A percentile compares a stretch with the other conserved stretches of the same genome.
Evolutionary conservation across 2,888 invertebrate species (phyloP).

Genomic region (Amorpha juglandis): DNA sequence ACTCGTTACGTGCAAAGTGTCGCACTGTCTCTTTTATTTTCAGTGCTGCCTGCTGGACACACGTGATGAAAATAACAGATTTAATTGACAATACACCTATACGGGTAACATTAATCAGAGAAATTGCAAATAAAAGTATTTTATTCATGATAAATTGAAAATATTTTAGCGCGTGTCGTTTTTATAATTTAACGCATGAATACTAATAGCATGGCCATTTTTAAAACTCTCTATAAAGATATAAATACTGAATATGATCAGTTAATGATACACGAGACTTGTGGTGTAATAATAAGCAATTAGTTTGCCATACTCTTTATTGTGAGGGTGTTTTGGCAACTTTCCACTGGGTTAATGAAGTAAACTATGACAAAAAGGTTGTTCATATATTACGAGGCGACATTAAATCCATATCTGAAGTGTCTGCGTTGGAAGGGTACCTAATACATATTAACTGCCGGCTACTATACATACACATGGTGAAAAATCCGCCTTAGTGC

Average conservation of each 20-base stretch:
- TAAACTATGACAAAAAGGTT: neutral
- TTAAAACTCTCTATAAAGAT: neutral
- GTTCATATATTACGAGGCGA: neutral
- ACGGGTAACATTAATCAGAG: slow-evolving; percentile 51
- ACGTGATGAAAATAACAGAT: slow-evolving; percentile 66
- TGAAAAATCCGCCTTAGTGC: too few species aligned
- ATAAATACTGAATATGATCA: neutral
- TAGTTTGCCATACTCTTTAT: neutral
- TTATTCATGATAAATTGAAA: slow-evolving; percentile 49
- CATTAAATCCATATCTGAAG: neutral
- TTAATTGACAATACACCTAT: slow-evolving; percentile 65
- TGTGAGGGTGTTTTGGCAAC: neutral
- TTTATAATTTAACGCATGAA: slow-evolving; percentile 19
- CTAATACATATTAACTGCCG: too few species aligned
- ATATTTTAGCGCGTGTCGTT: slow-evolving; percentile 26
- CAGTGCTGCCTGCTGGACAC: slow-evolving; percentile 28
- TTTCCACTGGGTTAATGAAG: neutral
- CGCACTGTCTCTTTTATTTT: slow-evolving; percentile 39
- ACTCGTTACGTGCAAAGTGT: slow-evolving; percentile 39
- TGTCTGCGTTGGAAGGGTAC: too few species aligned
- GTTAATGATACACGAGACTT: neutral
- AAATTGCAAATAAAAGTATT: slow-evolving; percentile 58
- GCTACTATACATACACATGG: too few species aligned
- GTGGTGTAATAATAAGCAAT: neutral
- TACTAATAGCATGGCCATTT: slow-evolving; percentile 9